Evolutionary conservation across 2,797 vertebrate species (phyloP).

Genomic region (Sylvilagus floridanus): DNA sequence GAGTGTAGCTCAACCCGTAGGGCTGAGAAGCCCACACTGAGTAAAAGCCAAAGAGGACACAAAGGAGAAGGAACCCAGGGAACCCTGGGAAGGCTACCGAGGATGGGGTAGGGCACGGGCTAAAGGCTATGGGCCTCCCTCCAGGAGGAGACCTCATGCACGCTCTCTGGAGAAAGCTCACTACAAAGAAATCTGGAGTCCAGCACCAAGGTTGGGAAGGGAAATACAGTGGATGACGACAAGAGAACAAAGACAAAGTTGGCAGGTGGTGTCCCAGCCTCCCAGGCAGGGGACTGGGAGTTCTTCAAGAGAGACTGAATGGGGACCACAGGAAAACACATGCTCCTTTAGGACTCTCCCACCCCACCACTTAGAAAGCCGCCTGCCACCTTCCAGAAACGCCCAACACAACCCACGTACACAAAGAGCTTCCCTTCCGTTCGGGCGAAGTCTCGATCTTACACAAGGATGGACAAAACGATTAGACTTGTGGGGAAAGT

Average conservation of each 20-base stretch:
- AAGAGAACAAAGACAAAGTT: not conserved
- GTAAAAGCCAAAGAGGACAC: not conserved
- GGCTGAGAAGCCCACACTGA: not conserved
- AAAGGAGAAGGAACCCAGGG: not conserved
- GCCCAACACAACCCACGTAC: conserved; percentile 24
- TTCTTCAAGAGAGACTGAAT: conserved; percentile 15
- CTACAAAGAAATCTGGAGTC: not conserved
- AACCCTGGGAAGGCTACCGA: not conserved
- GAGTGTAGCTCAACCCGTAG: not conserved
- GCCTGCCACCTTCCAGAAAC: not conserved
- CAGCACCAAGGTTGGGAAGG: not conserved
- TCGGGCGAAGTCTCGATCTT: not conserved
- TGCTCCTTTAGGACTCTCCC: not conserved
- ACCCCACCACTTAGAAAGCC: not conserved
- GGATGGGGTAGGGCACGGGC: too few relatives aligned
- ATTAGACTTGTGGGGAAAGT: not conserved
- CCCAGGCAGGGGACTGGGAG: not conserved
- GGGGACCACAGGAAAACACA: not conserved
- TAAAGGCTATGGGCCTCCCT: not conserved
- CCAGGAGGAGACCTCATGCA: not conserved
- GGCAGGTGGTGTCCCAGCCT: not conserved
- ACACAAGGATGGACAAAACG: conserved; percentile 23
- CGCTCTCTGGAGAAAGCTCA: not conserved
- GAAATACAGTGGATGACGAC: not conserved
- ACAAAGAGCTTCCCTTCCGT: not conserved